Percentiles rank a stretch among this genome's conserved stretches.
Evolutionary conservation across 2,888 invertebrate genomes (phyloP).

Genomic region (Eueremaeus valkanovi): DNA sequence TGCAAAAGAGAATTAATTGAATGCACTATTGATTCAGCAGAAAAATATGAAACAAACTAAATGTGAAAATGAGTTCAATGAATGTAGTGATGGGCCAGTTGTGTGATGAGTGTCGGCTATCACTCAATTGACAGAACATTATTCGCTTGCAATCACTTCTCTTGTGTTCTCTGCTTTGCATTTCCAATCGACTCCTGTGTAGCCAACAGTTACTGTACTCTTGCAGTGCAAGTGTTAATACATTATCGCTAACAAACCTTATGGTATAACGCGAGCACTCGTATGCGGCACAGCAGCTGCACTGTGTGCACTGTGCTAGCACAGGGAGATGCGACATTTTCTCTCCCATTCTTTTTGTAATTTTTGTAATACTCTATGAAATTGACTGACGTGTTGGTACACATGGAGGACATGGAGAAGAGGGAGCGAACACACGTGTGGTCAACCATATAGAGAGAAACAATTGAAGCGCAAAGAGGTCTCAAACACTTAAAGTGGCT

Average conservation of each 20-base stretch:
- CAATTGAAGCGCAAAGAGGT: conserved; percentile 27
- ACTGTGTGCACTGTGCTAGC: not conserved
- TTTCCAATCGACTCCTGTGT: not conserved
- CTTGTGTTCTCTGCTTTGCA: not conserved
- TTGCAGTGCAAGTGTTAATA: conserved; percentile 27
- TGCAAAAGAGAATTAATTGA: not conserved
- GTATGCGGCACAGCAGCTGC: not conserved
- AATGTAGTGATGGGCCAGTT: not conserved
- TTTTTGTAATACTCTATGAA: not conserved
- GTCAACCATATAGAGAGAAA: conserved; percentile 34
- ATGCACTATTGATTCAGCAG: not conserved
- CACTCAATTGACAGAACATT: conserved; percentile 10
- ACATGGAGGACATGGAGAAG: not conserved
- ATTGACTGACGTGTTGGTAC: conserved; percentile 24
- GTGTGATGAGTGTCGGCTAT: not conserved
- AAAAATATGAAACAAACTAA: not conserved
- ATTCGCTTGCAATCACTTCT: not conserved
- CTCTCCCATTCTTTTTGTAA: not conserved
- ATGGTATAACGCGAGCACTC: not conserved
- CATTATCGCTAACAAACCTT: conserved; percentile 31
- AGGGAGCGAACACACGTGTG: conserved; percentile 19
- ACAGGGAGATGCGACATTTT: too few relatives aligned
- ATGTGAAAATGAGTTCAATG: conserved; percentile 7
- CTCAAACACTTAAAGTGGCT: conserved; percentile 28
- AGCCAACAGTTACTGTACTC: not conserved